phyloP scores from a whole-genome alignment of 2,113 vertebrate genomes.

The Campylomormyrus numenius region DNA sequence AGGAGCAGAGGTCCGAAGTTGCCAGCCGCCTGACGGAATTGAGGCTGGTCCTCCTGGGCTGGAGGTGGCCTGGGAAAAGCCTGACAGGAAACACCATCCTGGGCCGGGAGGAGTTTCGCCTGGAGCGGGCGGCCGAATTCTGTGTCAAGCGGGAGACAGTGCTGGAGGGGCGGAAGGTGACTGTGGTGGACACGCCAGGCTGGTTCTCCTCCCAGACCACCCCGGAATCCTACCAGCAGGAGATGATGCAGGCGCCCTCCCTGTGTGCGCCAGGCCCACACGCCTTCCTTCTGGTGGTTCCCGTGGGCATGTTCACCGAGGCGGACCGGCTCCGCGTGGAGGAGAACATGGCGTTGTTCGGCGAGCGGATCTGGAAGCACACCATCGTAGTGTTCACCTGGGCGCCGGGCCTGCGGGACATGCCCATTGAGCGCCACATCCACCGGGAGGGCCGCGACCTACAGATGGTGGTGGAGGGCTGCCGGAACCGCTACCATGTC shows the following conservation, averaged over 20 bases:
- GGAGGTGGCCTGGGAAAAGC: constrained; percentile 71
- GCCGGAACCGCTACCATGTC: constrained; percentile 58
- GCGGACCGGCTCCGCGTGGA: constrained; percentile 55
- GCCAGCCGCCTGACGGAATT: constrained; percentile 47
- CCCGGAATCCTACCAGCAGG: constrained; percentile 54
- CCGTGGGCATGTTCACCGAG: constrained; percentile 65
- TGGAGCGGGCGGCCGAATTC: constrained; percentile 65
- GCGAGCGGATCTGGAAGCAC: constrained; percentile 57
- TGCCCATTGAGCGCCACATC: constrained; percentile 63
- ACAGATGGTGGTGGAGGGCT: constrained; percentile 61
- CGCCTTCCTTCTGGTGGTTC: constrained; percentile 61
- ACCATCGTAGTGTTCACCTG: constrained; percentile 64
- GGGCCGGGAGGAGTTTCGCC: constrained; percentile 60
- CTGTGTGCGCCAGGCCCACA: constrained; percentile 62
- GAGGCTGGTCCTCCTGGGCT: constrained; percentile 60
- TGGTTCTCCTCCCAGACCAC: constrained; percentile 65
- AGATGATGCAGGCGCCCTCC: constrained; percentile 52
- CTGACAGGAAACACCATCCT: constrained; percentile 67
- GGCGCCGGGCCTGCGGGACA: constrained; percentile 53
- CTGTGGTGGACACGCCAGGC: constrained; percentile 64
- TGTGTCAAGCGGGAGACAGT: constrained; percentile 57
- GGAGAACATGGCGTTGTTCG: constrained; percentile 60
- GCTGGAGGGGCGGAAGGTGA: constrained; percentile 48
- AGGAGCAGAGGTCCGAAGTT: constrained; percentile 25
- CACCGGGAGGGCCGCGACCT: constrained; percentile 60